Base-by-base conservation (phyloP, 2,797 vertebrate genomes). In the Tapirus indicus region DNA sequence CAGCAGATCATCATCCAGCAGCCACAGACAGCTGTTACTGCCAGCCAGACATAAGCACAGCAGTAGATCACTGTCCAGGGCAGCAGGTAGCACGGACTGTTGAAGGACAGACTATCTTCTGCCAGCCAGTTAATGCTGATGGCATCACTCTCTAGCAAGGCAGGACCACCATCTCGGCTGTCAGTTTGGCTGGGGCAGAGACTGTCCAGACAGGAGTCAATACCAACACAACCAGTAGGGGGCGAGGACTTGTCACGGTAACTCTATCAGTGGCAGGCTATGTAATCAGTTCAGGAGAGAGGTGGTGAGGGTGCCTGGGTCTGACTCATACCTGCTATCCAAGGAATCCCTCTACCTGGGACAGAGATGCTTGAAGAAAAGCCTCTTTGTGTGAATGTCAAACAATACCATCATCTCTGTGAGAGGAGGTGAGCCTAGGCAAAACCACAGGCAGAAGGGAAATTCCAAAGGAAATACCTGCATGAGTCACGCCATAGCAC, bases 1-100 rank as follows among this genome's bases (percentile, higher is more conserved):
- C 99, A 99, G 97, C 99, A 99, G 98, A 99, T 99, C 98, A 99
- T 99, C 98, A 99, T 99, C 97, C 99, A 99, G 98, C 99, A 99
- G 98, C 99, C 99, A 8, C 99, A 99, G 98, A 99, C 99, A 23
- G 99, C 99, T 79, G 99, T 99, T 95, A 99, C 99, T 5, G 99
- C 99, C 35, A 99, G 99, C 94, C 99, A 99, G 98, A 99, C 99
- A 29, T 96, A 99, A 99, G 99, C 98, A 85, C 99, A 99, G 98
- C 99, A 99, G 96, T 99, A 99, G 97, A 99, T 99, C 68, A 97
- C 98, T 72, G 98, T 99, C 75, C 99, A 99, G 98, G 99, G 25
- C 99, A 99, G 92, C 99, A 99, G 97, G 99, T 99, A 96, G 99
- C 99, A 52, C 99, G 99, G 98, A 99, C 99, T 2, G 99, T 99